Evolutionary conservation across 2,888 invertebrate genomes (phyloP).

Genomic region (Apoderus coryli): DNA sequence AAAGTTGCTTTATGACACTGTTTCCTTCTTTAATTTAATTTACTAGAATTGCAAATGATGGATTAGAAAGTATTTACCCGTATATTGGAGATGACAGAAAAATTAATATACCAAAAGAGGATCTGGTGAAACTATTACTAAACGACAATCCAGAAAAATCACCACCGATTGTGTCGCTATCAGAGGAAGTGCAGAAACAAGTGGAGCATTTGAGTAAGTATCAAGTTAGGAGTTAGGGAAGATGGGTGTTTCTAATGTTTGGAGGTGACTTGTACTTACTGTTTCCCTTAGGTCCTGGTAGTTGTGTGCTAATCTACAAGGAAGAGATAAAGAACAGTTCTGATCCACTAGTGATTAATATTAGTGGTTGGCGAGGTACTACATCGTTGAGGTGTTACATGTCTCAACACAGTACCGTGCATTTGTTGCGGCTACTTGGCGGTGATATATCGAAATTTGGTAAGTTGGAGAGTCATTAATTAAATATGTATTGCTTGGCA

Average conservation of each 20-base stretch:
- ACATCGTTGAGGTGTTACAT: slow-evolving; percentile 80
- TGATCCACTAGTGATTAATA: slow-evolving; percentile 40
- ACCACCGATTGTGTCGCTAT: slow-evolving; percentile 56
- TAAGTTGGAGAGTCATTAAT: too few relatives aligned
- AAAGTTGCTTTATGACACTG: background rate
- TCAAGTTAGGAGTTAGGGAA: slow-evolving; percentile 1
- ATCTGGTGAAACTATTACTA: slow-evolving; percentile 62
- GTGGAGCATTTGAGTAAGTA: slow-evolving; percentile 55
- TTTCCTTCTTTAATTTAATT: slow-evolving; percentile 7
- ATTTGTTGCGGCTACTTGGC: slow-evolving; percentile 72
- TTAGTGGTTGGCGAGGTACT: slow-evolving; percentile 88
- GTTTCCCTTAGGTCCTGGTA: slow-evolving; percentile 43
- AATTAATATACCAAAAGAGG: slow-evolving; percentile 54
- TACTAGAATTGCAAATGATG: slow-evolving; percentile 76
- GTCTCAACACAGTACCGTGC: slow-evolving; percentile 68
- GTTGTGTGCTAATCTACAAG: slow-evolving; percentile 58
- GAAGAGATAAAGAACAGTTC: slow-evolving; percentile 33
- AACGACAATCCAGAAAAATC: slow-evolving; percentile 67
- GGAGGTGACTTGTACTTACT: slow-evolving; percentile 1
- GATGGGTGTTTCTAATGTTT: slow-evolving; percentile 1
- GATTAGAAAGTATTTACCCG: slow-evolving; percentile 57
- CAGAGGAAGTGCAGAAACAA: slow-evolving; percentile 48
- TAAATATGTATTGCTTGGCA: too few relatives aligned
- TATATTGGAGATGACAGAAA: slow-evolving; percentile 55
- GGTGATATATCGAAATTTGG: slow-evolving; percentile 77